Evolutionary conservation across 2,113 vertebrate genomes (phyloP).

Genomic region (Vulpes lagopus): DNA sequence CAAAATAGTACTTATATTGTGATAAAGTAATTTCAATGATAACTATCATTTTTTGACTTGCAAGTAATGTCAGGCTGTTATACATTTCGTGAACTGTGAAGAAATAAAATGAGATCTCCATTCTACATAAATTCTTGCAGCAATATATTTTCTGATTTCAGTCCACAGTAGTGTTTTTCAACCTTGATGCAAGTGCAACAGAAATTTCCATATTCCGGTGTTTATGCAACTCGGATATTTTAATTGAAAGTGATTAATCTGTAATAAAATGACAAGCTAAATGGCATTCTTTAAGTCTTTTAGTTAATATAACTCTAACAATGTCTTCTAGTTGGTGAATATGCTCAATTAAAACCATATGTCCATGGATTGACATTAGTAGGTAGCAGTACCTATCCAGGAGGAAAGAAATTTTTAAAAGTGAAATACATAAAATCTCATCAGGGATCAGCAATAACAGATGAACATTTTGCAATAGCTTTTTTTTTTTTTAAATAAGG

Average conservation of each 20-base stretch:
- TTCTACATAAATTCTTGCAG: conserved; percentile 63
- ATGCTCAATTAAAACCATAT: conserved; percentile 50
- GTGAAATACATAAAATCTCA: conserved; percentile 51
- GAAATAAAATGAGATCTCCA: conserved; percentile 38
- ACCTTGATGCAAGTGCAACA: conserved; percentile 57
- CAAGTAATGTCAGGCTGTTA: conserved; percentile 53
- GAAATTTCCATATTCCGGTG: conserved; percentile 61
- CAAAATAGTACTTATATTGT: conserved; percentile 45
- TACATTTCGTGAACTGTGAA: neutral
- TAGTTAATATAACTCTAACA: conserved; percentile 70
- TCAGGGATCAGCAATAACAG: conserved; percentile 32
- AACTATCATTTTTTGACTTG: conserved; percentile 61
- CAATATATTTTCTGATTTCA: conserved; percentile 61
- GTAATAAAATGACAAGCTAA: conserved; percentile 65
- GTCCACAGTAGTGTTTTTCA: conserved; percentile 51
- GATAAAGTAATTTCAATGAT: conserved; percentile 56
- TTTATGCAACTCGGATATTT: conserved; percentile 69
- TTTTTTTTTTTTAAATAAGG: neutral
- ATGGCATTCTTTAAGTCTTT: conserved; percentile 60
- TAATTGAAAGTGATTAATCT: conserved; percentile 63
- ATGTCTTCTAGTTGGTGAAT: conserved; percentile 48
- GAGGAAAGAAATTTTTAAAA: conserved; percentile 61
- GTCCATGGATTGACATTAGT: neutral
- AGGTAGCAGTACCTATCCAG: neutral
- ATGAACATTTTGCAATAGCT: conserved; percentile 46